A percentile compares a stretch with the other conserved stretches of the same genome.
Conservation (phyloP, 2,797 vertebrate species). For the Betta splendens region DNA sequence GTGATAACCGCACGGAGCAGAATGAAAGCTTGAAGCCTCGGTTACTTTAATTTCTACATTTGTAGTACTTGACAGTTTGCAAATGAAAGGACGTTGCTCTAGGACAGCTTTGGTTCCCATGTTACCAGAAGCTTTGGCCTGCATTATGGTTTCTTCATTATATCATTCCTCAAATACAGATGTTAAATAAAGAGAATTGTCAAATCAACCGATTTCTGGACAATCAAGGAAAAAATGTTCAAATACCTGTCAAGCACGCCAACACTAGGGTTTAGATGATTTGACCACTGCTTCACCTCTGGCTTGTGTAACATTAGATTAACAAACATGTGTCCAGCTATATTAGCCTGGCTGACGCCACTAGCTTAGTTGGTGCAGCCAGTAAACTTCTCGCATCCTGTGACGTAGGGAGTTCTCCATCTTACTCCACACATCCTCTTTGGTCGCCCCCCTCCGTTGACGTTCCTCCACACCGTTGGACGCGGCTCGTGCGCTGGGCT, state of each 20-base stretch:
- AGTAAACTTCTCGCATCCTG: neutral
- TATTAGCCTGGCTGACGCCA: no score
- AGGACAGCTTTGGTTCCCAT: neutral
- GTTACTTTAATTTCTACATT: neutral
- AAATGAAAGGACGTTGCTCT: neutral
- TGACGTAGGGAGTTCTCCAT: slow-evolving; percentile 12
- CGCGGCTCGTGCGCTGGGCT: slow-evolving; percentile 41
- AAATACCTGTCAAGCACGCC: no score
- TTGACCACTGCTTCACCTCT: no score
- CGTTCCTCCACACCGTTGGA: slow-evolving; percentile 52
- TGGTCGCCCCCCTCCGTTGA: slow-evolving; percentile 39
- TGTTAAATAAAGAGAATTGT: no score
- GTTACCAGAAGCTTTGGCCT: neutral
- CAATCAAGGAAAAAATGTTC: no score
- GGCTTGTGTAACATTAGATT: no score
- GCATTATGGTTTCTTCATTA: slow-evolving; percentile 1
- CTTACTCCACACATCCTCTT: slow-evolving; percentile 50
- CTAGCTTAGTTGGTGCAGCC: no score
- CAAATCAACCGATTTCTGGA: no score
- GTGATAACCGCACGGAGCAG: neutral
- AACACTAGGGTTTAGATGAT: no score
- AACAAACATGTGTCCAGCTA: no score
- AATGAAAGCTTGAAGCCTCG: neutral
- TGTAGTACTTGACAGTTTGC: neutral
- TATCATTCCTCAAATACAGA: neutral